Evolutionary conservation across 2,888 invertebrate genomes (phyloP), one percentile per base, ranked within the genome.

Genomic region (Ephialtes manifestator): DNA sequence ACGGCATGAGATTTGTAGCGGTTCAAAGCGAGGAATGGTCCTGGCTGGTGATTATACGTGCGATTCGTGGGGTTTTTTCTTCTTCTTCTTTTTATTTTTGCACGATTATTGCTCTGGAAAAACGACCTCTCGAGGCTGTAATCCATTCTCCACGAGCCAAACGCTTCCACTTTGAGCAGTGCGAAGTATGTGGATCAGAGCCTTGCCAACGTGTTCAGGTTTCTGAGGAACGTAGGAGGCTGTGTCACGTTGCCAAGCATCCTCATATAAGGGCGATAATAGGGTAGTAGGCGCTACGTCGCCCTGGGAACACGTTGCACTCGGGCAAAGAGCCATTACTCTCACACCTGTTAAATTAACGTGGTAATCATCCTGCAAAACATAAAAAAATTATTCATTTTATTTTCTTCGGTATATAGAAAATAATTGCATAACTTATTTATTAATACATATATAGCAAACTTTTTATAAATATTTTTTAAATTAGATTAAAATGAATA

Each of bases 91-190:
- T 71, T 72, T 72, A 5, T 28, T 58, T 65, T 72, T 48, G 39
- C 24, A 31, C 24, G 60, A 51, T 90, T 92, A 93, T 83, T 90
- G 89, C 80, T 93, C 92, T 71, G 90, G 87, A 83, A 91, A 93
- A 43, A 85, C 90, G 70, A 95, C 93, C 91, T 97, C 96, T 89
- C 96, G 95, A 1, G 96, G 95, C 3, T 96, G 95, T 89, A 96
- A 96, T 11, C 96, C 96, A 89, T 96, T 96, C 90, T 96, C 96
- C 39, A 97, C 96, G 55, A 96, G 93, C 97, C 97, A 97, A 80
- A 96, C 96, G 0, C 96, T 96, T n/a, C 97, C 97, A 91, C 96
- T 97, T 88, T 96, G 95, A 11, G 96, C 97, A 89, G 96, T 96
- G 83, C 95, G 95, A 48, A 97, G 93, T 46, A 97, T 94, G 81